A percentile compares a stretch with the other conserved stretches of the same genome.
phyloP scores from a whole-genome alignment of 2,113 vertebrate species.

The Elephas maximus region DNA sequence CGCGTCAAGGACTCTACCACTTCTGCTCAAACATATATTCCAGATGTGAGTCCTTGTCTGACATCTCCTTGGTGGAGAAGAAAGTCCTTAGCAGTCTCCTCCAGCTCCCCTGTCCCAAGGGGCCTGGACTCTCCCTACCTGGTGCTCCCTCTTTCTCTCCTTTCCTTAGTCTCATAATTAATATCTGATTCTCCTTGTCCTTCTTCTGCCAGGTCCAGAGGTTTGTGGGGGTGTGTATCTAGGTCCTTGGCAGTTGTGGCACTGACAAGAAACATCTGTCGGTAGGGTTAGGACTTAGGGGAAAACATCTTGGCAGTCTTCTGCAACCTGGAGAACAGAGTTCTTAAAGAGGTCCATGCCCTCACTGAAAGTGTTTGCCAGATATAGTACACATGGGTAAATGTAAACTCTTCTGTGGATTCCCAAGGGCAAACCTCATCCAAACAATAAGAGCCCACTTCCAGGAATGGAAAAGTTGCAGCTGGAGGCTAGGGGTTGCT shows the following conservation, averaged over 20 bases:
- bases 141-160: background rate
- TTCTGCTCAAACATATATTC: background rate
- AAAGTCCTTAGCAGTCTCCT: background rate
- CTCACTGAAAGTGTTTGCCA: background rate
- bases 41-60: background rate
- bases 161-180: background rate
- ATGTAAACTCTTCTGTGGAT: background rate
- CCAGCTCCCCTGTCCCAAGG: background rate
- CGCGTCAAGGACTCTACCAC: background rate
- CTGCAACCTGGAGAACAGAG: background rate
- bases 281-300: background rate
- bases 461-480: background rate
- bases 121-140: background rate
- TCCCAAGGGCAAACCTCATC: background rate
- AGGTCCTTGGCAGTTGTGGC: background rate
- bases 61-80: background rate
- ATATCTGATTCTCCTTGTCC: background rate
- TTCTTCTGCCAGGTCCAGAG: background rate
- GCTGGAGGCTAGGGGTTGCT: background rate
- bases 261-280: background rate
- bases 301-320: conserved; percentile 22
- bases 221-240: background rate
- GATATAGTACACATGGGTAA: background rate
- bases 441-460: background rate
- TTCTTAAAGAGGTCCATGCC: background rate